Evolutionary conservation across 2,888 invertebrate species (phyloP).

Genomic region (Empis livida): DNA sequence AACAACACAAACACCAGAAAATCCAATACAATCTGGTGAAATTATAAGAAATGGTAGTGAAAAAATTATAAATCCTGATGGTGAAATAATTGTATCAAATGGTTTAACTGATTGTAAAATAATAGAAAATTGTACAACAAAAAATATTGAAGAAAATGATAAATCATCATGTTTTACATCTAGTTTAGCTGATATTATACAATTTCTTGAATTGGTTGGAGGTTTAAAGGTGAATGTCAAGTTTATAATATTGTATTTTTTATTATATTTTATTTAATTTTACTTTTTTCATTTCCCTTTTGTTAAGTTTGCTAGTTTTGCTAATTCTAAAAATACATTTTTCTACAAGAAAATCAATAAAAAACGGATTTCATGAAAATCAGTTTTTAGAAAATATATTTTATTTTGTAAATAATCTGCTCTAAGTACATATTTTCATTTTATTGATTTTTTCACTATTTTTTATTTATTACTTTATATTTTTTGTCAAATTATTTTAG

Average conservation of each 20-base stretch:
- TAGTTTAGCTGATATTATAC: conserved; percentile 31
- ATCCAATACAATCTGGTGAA: neutral
- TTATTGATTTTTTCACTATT: too few species aligned
- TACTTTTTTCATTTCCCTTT: neutral
- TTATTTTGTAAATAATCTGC: too few species aligned
- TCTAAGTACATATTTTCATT: too few species aligned
- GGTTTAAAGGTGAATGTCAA: conserved; percentile 48
- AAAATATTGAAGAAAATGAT: neutral
- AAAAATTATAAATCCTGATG: neutral
- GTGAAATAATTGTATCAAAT: neutral
- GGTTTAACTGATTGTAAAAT: neutral
- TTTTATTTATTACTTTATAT: too few species aligned
- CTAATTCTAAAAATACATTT: neutral
- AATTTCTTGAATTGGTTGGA: conserved; percentile 59
- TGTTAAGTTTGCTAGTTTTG: neutral
- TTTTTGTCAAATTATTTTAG: too few species aligned
- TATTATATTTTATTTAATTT: neutral
- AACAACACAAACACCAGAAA: neutral
- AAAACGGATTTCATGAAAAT: too few species aligned
- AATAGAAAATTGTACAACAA: too few species aligned
- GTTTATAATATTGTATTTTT: neutral
- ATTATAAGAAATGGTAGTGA: neutral
- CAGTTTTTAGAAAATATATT: too few species aligned
- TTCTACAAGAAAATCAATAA: neutral
- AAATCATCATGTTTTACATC: conserved; percentile 25